Base-by-base conservation (phyloP, 2,797 vertebrate genomes). In the Lerista edwardsae region DNA sequence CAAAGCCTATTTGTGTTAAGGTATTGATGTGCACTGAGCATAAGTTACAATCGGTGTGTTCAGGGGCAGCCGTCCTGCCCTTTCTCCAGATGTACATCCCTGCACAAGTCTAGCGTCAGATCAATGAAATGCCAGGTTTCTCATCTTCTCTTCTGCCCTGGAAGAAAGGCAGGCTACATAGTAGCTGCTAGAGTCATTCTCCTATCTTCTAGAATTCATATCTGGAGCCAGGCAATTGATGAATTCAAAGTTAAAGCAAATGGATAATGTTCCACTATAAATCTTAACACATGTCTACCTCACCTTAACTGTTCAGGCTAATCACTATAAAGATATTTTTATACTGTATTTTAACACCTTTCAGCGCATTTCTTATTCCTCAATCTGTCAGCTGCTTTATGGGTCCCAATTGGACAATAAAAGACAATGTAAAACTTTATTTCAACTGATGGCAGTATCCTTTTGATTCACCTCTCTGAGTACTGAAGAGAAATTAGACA, bases 321-420 rank as follows among this genome's bases (percentile, higher is more conserved):
- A 83, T 85, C 80, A 83, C 36, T 57, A n/a, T 76, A 80, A 72
- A 82, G 67, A 41, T 77, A 80, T 81, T 55, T n/a, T 89, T 92
- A 59, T 19, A 47, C 29, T 79, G 34, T 61, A 69, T 80, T 92
- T 39, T 75, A 85, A 87, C 75, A 84, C 87, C 21, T 93, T 80
- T n/a, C 72, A 73, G 47, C 89, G 5, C 72, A 67, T 90, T 80
- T 62, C 21, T 73, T 29, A 10, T 77, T 77, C 83, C 51, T 68
- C 85, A 85, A 64, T 79, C 23, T 39, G 67, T 72, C 79, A 51
- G 21, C 19, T 74, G 51, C 86, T 91, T 83, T 89, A 79, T n/a
- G 5, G 62, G 2, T 91, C 34, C 75, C 29, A 51, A 71, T 57
- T 84, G 55, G 10, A 68, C 51, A 82, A 89, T 88, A 90, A 91